A percentile compares a stretch with the other conserved stretches of the same genome.
phyloP scores from a whole-genome alignment of 1,140 invertebrate genomes.

The Asbolus verrucosus region DNA sequence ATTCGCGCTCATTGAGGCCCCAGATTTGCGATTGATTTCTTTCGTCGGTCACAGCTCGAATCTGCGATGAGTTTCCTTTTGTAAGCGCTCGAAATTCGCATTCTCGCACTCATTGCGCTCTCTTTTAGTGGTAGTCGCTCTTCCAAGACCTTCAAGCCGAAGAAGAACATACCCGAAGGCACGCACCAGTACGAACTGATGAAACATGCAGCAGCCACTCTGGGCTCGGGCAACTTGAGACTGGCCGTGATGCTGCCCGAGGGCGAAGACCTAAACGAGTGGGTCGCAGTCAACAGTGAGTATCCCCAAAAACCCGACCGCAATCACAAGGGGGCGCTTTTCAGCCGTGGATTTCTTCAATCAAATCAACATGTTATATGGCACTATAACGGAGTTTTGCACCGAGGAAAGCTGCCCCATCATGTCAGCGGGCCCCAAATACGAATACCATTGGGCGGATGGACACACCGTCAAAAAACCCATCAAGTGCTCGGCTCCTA shows the following conservation, averaged over 20 bases:
- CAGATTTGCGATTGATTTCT: background rate
- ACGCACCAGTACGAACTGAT: conserved; percentile 99
- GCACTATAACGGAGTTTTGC: conserved; percentile 99
- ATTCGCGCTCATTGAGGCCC: background rate
- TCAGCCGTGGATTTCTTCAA: conserved; percentile 99
- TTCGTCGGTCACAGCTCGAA: background rate
- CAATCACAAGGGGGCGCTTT: no score
- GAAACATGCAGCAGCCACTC: conserved; percentile 98
- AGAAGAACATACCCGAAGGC: conserved; percentile 99
- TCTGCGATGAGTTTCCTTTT: conserved; percentile 65
- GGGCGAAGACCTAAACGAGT: conserved; percentile 99
- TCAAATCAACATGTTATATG: conserved; percentile 99
- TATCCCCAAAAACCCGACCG: conserved; percentile 50
- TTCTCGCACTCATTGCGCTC: no score
- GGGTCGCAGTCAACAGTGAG: conserved; percentile 99
- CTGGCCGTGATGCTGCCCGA: conserved; percentile 97
- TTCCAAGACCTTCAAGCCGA: conserved; percentile 98
- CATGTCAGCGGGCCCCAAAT: conserved; percentile 98
- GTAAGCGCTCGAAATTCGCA: conserved; percentile 63
- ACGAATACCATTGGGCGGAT: conserved; percentile 99
- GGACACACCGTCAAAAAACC: conserved; percentile 98
- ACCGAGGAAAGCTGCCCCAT: conserved; percentile 97
- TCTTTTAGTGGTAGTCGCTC: conserved; percentile 87
- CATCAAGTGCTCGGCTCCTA: conserved; percentile 98
- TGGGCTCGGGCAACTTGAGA: conserved; percentile 96